phyloP scores from a whole-genome alignment of 2,113 vertebrate species.

The Cyprinus carpio region DNA sequence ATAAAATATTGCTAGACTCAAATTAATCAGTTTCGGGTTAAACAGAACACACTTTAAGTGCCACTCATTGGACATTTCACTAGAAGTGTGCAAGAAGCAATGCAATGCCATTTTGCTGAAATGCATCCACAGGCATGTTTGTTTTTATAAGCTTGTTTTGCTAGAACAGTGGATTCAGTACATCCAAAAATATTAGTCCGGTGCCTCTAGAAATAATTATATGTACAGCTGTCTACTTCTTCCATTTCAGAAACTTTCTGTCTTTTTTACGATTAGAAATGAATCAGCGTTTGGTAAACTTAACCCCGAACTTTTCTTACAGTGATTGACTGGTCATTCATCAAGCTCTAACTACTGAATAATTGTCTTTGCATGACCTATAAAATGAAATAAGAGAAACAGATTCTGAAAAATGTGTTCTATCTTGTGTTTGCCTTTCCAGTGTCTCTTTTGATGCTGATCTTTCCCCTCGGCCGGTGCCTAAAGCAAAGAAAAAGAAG shows the following conservation, averaged over 20 bases:
- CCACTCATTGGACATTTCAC: background rate
- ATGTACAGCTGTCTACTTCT: background rate
- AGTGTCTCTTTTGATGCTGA: conserved; percentile 76
- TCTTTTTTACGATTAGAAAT: background rate
- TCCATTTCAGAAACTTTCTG: background rate
- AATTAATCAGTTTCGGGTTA: background rate
- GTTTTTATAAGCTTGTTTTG: background rate
- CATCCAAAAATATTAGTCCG: background rate
- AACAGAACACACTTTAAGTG: background rate
- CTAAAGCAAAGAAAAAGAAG: conserved; percentile 89
- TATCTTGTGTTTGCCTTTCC: conserved; percentile 45
- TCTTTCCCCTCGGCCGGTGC: conserved; percentile 62
- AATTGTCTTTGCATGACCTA: conserved; percentile 3
- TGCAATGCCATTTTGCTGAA: background rate
- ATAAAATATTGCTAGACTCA: background rate
- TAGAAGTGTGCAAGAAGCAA: background rate
- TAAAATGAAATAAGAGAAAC: background rate
- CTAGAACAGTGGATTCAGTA: background rate
- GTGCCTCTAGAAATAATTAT: background rate
- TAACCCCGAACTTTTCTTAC: background rate
- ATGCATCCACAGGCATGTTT: no score
- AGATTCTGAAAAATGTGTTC: background rate
- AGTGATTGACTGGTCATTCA: background rate
- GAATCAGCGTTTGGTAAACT: background rate
- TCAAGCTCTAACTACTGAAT: background rate